A percentile compares a stretch with the other conserved stretches of the same genome.
Evolutionary conservation across 2,797 vertebrate genomes (phyloP).

Genomic region (Acanthiza pusilla): DNA sequence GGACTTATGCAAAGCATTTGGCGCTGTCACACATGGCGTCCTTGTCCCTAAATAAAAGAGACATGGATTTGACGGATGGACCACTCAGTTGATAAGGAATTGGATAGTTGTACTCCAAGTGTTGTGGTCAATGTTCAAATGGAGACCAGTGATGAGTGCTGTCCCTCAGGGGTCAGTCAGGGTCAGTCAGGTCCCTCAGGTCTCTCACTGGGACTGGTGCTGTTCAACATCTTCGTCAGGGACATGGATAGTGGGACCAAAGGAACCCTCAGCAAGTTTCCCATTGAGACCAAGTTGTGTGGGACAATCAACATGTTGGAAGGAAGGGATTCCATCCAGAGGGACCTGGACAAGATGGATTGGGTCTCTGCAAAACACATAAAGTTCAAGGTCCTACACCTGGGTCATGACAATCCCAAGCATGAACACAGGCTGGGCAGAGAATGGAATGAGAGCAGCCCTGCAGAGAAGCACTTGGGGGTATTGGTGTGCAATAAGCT

Average conservation of each 20-base stretch:
- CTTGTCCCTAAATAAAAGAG: not conserved
- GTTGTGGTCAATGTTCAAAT: not conserved
- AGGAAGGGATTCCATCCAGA: not conserved
- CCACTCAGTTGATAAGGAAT: not conserved
- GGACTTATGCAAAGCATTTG: not conserved
- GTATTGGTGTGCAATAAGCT: not conserved
- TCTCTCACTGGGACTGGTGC: too few species aligned
- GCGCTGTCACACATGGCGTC: not conserved
- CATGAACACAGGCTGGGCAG: not conserved
- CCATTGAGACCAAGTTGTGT: rapidly evolving
- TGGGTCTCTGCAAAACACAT: not conserved
- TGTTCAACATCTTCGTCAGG: not conserved
- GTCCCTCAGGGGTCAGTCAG: not conserved
- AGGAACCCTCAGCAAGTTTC: not conserved
- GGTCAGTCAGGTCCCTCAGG: too few species aligned
- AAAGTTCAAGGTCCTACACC: not conserved
- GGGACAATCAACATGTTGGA: rapidly evolving
- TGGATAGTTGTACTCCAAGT: not conserved
- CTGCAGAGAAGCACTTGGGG: not conserved
- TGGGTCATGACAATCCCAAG: not conserved
- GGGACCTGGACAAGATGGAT: not conserved
- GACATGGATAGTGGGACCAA: rapidly evolving
- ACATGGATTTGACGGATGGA: not conserved
- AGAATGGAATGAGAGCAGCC: not conserved
- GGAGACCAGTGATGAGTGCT: not conserved